Evolutionary conservation across 1,140 invertebrate genomes (phyloP), one percentile per base, ranked within the genome.

Genomic region (Uloborus diversus): DNA sequence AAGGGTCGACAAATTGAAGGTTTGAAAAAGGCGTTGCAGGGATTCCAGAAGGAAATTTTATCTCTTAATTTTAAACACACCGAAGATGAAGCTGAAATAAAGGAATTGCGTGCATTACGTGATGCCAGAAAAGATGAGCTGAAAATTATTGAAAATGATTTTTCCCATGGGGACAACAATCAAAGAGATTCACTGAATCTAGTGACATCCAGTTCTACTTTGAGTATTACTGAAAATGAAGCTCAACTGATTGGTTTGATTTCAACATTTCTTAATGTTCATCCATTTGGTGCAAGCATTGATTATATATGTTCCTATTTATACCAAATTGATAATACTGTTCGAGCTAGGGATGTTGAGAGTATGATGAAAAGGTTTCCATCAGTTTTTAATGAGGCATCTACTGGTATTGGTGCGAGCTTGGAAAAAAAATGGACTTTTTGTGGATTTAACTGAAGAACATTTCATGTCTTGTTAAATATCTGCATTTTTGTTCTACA

Each of bases 201-300:
- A 11, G 25, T 9, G 9, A 23, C 61, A 25, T 5, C 17, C 4
- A 35, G 61, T 42, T 42, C 61, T 5, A 33, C 25, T 25, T 64
- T 64, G 23, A 25, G 17, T 49, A 30, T 25, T 4, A 17, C 33
- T 73, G 56, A 64, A 64, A 32, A 37, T 28, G 70, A 65, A 0
- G 20, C 47, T 37, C 27, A 25, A 11, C 51, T 81, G 2, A 27
- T 59, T 66, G 93, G 93, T 80, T 87, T 96, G 47, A 91, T 94
- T 59, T 92, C 93, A 20, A 92, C 93, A 42, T 96, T 94, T 87
- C 89, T 96, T 33, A 92, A 95, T 85, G 92, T 96, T 53, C 94
- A 96, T 88, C 94, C 94, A 0, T 93, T 93, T 85, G 94, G 94
- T 51, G 93, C 94, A 2, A 93, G 92, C 73, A 89, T 94, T 3